These are phyloP conservation scores for Raphicerus campestris DNA, from an alignment of 2,113 vertebrate genomes.

Conservation along the genomic window DNA sequence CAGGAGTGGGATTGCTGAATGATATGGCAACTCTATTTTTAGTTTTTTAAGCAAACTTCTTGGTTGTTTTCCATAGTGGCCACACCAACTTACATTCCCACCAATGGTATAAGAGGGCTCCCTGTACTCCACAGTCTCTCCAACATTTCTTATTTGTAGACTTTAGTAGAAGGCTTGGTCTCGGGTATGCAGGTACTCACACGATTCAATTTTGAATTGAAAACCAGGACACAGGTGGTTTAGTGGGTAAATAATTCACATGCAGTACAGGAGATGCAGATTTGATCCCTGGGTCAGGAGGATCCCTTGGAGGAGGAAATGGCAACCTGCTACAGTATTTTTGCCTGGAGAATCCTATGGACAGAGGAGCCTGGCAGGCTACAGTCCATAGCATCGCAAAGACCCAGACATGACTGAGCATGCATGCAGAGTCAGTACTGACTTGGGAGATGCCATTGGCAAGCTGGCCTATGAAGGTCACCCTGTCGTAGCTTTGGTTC, in stretches of 20 bases:
- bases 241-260: accelerated
- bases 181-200: not conserved
- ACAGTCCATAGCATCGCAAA: not conserved
- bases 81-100: not conserved
- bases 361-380: not conserved
- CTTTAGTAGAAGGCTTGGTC: conserved; percentile 31
- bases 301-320: not conserved
- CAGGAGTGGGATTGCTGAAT: not conserved
- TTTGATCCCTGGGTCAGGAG: not conserved
- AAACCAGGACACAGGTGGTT: not conserved
- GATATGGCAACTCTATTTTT: not conserved
- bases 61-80: not conserved
- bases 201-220: not conserved
- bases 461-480: conserved; percentile 43
- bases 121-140: not conserved
- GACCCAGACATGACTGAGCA: not conserved
- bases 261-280: not conserved
- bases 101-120: not conserved
- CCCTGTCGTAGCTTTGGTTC: conserved; percentile 52
- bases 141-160: not conserved
- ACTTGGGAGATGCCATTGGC: not conserved
- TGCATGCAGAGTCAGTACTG: not conserved
- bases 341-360: not conserved
- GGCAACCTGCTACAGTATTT: not conserved
- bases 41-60: not conserved